phyloP scores from a whole-genome alignment of 2,888 invertebrate genomes.

The Rhopalosiphum nymphaeae region DNA sequence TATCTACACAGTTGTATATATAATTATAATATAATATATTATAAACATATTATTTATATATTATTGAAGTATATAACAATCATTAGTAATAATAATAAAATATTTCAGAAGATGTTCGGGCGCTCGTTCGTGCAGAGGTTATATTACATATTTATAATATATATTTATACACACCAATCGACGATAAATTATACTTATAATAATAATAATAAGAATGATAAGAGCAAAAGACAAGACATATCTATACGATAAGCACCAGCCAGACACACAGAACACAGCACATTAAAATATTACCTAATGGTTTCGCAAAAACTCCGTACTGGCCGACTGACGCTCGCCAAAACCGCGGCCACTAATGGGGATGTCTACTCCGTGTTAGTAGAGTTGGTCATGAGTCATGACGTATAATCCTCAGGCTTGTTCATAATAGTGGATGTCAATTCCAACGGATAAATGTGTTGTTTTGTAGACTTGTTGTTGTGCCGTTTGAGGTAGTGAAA shows the following conservation, averaged over 20 bases:
- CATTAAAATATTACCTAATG: neutral
- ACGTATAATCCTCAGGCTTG: neutral
- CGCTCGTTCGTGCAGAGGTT: neutral
- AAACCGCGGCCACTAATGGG: neutral
- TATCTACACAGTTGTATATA: neutral
- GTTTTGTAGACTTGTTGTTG: neutral
- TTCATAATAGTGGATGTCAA: neutral
- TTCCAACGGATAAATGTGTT: neutral
- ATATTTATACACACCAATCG: neutral
- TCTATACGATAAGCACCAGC: neutral
- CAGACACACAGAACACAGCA: neutral
- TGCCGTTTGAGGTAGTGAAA: neutral
- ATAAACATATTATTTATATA: too few relatives aligned
- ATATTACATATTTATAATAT: neutral
- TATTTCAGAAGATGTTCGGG: neutral
- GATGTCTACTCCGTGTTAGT: neutral
- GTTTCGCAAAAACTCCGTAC: neutral
- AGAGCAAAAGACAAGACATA: neutral
- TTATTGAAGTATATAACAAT: neutral
- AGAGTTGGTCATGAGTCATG: neutral
- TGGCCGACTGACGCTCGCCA: neutral
- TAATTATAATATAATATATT: neutral
- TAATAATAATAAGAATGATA: neutral
- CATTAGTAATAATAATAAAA: neutral
- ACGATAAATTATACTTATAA: neutral